Base-by-base conservation (phyloP, 2,888 invertebrate genomes). In the Drosophila trichaetosa region DNA sequence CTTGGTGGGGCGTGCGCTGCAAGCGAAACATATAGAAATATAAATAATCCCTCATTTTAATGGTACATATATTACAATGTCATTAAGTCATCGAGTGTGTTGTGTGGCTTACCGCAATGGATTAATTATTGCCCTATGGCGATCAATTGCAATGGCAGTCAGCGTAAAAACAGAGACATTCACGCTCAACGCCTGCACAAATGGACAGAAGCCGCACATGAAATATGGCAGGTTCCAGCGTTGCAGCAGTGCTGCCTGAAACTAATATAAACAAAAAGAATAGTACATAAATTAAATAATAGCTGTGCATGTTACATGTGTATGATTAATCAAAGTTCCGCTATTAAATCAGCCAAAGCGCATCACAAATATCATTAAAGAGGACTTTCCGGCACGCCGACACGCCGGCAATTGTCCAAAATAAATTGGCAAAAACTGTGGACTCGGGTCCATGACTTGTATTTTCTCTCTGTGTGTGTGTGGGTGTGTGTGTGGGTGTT, bases 101-200 rank as follows among this genome's bases (percentile, higher is more conserved):
- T 36, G n/a, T 38, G n/a, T 16, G 77, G 91, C 93, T 94, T 93
- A 96, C 96, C 96, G 95, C 76, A 96, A 93, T 27, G 96, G 96
- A 79, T 95, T 96, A 68, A 96, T 94, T 75, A 96, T 96, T 4
- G 97, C 96, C 52, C 96, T 95, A 92, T 97, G 97, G 31, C 98
- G 94, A 93, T 98, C 98, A 65, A 97, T 95, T 0, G 98, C 97
- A 69, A 98, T 97, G 60, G 97, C 97, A 16, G 97, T 97, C 27
- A 98, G 93, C 0, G 98, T 98, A 91, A 97, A 97, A 38, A 98
- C 96, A 82, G 97, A 97, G n/a, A 98, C 97, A 90, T 97, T 97
- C 2, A 98, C 97, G 79, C 96, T 96, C 21, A 98, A 94, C 0
- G 96, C 96, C 93, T 97, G 97, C 13, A 97, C 96, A 93, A 97